Evolutionary conservation across 1,140 invertebrate species (phyloP).

Genomic region (Pseudachorutes palmiensis): DNA sequence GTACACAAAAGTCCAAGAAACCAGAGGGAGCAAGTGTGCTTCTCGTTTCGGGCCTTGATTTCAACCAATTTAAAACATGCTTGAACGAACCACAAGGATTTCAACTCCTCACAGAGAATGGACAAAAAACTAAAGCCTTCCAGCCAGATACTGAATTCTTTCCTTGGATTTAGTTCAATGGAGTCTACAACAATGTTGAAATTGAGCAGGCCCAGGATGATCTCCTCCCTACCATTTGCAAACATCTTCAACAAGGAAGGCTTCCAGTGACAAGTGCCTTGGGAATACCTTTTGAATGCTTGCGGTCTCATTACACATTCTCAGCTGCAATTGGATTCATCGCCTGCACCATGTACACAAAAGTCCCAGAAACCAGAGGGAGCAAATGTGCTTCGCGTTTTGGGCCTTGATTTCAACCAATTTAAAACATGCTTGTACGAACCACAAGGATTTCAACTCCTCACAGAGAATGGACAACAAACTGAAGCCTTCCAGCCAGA

Average conservation of each 20-base stretch:
- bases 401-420: conserved; percentile 14
- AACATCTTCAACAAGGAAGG: conserved; percentile 7
- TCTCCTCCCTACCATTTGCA: conserved; percentile 20
- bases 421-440: conserved; percentile 13
- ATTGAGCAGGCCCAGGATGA: conserved; percentile 23
- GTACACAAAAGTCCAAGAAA: background rate
- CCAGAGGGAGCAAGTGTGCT: conserved; percentile 17
- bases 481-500: conserved; percentile 20
- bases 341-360: conserved; percentile 16
- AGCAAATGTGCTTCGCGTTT: conserved; percentile 20
- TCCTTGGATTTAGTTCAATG: conserved; percentile 30
- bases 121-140: conserved; percentile 19
- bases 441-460: conserved; percentile 21
- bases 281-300: conserved; percentile 25
- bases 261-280: conserved; percentile 26
- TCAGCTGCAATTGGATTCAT: conserved; percentile 15
- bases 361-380: conserved; percentile 7
- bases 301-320: conserved; percentile 23
- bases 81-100: conserved; percentile 15
- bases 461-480: conserved; percentile 10
- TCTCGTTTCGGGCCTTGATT: conserved; percentile 16
- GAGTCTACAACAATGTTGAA: conserved; percentile 17
- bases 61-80: conserved; percentile 16
- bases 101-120: conserved; percentile 10
- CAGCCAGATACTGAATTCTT: conserved; percentile 20